phyloP scores from a whole-genome alignment of 92 coral and sea anemone genomes.

The Epizoanthus scotinus region DNA sequence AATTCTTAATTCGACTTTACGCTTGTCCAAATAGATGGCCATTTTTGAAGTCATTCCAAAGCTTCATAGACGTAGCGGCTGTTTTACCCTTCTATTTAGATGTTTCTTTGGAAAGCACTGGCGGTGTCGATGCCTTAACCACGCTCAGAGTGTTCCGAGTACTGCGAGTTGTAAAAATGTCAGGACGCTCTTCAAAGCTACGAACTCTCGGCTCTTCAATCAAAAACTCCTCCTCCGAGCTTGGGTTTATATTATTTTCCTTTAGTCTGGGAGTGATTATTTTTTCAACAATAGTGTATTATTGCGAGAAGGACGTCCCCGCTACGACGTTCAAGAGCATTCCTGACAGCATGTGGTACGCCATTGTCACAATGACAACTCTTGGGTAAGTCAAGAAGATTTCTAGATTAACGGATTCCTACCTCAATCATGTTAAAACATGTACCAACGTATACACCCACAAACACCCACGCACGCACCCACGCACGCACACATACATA shows the following conservation, averaged over 20 bases:
- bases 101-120: slow-evolving; percentile 56
- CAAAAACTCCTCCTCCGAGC: slow-evolving; percentile 92
- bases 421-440: too few relatives aligned
- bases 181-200: slow-evolving; percentile 79
- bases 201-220: slow-evolving; percentile 84
- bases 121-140: slow-evolving; percentile 73
- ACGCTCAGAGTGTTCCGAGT: slow-evolving; percentile 87
- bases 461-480: too few relatives aligned
- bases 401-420: background rate
- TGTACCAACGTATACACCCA: too few relatives aligned
- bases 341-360: slow-evolving; percentile 97
- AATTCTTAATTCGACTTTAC: slow-evolving; percentile 76
- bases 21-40: slow-evolving; percentile 82
- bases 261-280: slow-evolving; percentile 90
- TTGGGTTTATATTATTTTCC: slow-evolving; percentile 88
- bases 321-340: slow-evolving; percentile 81
- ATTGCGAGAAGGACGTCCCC: slow-evolving; percentile 82
- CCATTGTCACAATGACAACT: slow-evolving; percentile 94
- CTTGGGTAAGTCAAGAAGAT: slow-evolving; percentile 72
- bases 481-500: too few relatives aligned
- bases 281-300: slow-evolving; percentile 92
- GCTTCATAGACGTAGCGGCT: slow-evolving; percentile 87
- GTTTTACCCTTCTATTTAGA: slow-evolving; percentile 89
- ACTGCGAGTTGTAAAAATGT: slow-evolving; percentile 89
- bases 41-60: slow-evolving; percentile 81